These are phyloP conservation scores for Silvanus unidentatus DNA, from an alignment of 2,888 invertebrate genomes.

Conservation along the genomic window DNA sequence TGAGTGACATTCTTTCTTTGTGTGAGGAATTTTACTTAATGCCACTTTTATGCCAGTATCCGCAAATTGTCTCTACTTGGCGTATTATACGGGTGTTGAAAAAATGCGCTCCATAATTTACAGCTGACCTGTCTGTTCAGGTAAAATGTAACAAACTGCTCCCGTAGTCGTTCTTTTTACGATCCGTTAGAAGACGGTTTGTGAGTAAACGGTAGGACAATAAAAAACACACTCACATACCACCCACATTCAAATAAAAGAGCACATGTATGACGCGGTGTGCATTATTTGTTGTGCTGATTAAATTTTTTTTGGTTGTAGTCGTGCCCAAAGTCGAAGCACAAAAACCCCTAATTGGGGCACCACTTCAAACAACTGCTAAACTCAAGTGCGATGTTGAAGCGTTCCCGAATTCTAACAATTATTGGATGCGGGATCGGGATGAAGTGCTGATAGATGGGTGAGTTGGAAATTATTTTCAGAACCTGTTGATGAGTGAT, in stretches of 20 bases:
- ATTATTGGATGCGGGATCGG: constrained; percentile 58
- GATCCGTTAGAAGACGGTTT: too few species aligned
- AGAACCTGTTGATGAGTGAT: not conserved
- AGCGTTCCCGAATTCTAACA: constrained; percentile 59
- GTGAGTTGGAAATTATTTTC: constrained; percentile 34
- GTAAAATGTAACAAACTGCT: too few species aligned
- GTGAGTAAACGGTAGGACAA: too few species aligned
- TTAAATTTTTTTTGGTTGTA: constrained; percentile 33
- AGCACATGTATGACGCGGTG: not conserved
- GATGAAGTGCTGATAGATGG: constrained; percentile 51
- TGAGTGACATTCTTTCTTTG: not conserved
- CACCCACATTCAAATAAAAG: not conserved
- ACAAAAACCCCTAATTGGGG: constrained; percentile 57
- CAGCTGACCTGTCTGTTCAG: too few species aligned
- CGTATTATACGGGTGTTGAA: too few species aligned
- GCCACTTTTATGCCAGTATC: too few species aligned
- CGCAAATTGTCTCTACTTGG: too few species aligned
- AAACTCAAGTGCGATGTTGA: constrained; percentile 59
- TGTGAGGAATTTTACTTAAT: too few species aligned
- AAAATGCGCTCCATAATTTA: too few species aligned
- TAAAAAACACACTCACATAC: not conserved
- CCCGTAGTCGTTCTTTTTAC: too few species aligned
- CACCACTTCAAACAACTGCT: constrained; percentile 55
- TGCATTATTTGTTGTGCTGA: not conserved
- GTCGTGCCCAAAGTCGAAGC: constrained; percentile 60